Evolutionary conservation across 2,113 vertebrate species (phyloP).

Genomic region (Craseonycteris thonglongyai): DNA sequence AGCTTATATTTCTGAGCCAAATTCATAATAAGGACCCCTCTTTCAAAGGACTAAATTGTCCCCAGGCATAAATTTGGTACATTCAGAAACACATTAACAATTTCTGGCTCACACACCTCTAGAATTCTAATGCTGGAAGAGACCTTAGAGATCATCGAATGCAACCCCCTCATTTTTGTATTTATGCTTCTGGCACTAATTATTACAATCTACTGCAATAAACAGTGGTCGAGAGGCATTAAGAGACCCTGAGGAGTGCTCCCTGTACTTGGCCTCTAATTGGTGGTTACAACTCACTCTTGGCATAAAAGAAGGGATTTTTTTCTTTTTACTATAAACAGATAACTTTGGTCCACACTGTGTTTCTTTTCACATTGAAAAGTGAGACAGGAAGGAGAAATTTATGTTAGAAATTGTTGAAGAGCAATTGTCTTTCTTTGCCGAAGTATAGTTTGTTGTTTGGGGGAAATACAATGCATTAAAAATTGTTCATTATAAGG

Average conservation of each 20-base stretch:
- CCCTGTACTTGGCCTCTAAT: slow-evolving; percentile 8
- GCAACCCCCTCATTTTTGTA: slow-evolving; percentile 22
- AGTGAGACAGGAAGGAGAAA: not conserved
- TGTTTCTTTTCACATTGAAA: not conserved
- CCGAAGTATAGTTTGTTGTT: not conserved
- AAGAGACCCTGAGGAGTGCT: not conserved
- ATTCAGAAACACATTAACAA: slow-evolving; percentile 23
- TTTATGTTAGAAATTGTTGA: not conserved
- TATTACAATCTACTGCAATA: not conserved
- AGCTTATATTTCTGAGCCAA: slow-evolving; percentile 9
- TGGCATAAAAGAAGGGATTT: not conserved
- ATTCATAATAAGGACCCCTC: not conserved
- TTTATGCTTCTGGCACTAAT: slow-evolving; percentile 49
- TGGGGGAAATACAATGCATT: not conserved
- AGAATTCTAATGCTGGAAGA: not conserved
- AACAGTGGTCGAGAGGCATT: not conserved
- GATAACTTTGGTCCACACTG: not conserved
- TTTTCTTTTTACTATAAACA: not conserved
- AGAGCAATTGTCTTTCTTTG: not conserved
- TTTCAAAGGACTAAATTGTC: slow-evolving; percentile 36
- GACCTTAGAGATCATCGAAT: slow-evolving; percentile 5
- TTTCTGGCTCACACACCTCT: slow-evolving; percentile 34
- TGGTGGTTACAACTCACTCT: slow-evolving; percentile 39
- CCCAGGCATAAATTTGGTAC: not conserved
- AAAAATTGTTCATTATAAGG: not conserved